Conservation (phyloP, 2,113 vertebrate species). For the Rhea pennata region DNA sequence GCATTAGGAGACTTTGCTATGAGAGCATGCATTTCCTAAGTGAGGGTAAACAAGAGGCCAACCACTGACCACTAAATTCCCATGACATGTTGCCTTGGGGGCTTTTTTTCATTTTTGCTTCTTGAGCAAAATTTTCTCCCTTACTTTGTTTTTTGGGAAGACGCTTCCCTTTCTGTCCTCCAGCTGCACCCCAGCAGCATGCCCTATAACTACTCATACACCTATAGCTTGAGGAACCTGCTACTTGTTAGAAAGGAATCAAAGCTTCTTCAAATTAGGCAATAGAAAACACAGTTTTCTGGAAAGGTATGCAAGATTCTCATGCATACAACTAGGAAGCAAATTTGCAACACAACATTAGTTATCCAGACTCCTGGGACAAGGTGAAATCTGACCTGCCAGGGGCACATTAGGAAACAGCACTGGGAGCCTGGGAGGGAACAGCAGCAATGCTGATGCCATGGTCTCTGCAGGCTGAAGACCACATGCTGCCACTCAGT, state of each 20-base stretch:
- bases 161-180: neutral
- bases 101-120: neutral
- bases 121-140: neutral
- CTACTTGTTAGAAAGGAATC: neutral
- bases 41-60: neutral
- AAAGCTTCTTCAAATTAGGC: neutral
- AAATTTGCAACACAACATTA: neutral
- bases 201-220: neutral
- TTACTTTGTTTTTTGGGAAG: neutral
- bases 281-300: neutral
- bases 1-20: neutral
- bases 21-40: neutral
- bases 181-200: neutral
- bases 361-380: neutral
- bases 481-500: neutral
- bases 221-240: neutral
- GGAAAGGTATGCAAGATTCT: neutral
- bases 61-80: neutral
- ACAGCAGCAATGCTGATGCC: accelerated
- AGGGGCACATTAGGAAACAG: neutral
- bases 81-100: neutral
- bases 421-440: neutral
- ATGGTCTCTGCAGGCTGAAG: neutral
- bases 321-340: accelerated
- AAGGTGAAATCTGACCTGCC: neutral